Conservation (phyloP, 2,113 vertebrate genomes). For the Arizona elegans region DNA sequence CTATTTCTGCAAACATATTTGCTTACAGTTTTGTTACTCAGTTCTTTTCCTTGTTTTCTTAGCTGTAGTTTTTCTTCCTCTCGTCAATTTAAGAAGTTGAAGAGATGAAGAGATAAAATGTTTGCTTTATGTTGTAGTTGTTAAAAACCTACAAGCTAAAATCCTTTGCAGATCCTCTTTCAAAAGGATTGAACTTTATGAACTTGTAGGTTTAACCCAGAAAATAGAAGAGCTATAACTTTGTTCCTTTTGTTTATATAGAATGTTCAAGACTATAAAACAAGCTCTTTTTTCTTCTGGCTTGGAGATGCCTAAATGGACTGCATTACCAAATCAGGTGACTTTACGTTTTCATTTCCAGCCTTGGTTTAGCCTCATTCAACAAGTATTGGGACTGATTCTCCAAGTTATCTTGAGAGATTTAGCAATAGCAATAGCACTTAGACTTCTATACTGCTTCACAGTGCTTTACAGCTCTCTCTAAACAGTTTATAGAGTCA, state of each 20-base stretch:
- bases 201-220: background rate
- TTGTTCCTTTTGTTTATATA: background rate
- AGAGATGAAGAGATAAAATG: background rate
- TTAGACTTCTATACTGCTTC: too few relatives aligned
- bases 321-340: slow-evolving; percentile 65
- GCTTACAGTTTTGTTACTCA: background rate
- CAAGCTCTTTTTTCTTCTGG: slow-evolving; percentile 69
- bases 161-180: background rate
- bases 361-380: background rate
- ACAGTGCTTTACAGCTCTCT: too few relatives aligned
- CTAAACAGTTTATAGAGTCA: too few relatives aligned
- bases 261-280: slow-evolving; percentile 73
- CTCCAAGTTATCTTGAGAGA: background rate
- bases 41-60: background rate
- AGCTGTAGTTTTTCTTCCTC: background rate
- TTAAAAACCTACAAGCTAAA: background rate
- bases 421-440: too few relatives aligned
- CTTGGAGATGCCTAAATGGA: slow-evolving; percentile 68
- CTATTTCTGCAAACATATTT: background rate
- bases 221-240: background rate
- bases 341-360: background rate
- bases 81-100: background rate
- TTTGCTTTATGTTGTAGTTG: background rate
- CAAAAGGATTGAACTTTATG: background rate
- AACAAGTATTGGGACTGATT: background rate